These are phyloP conservation scores for Watersipora subatra DNA, from an alignment of 1,140 invertebrate genomes.

Conservation along the genomic window DNA sequence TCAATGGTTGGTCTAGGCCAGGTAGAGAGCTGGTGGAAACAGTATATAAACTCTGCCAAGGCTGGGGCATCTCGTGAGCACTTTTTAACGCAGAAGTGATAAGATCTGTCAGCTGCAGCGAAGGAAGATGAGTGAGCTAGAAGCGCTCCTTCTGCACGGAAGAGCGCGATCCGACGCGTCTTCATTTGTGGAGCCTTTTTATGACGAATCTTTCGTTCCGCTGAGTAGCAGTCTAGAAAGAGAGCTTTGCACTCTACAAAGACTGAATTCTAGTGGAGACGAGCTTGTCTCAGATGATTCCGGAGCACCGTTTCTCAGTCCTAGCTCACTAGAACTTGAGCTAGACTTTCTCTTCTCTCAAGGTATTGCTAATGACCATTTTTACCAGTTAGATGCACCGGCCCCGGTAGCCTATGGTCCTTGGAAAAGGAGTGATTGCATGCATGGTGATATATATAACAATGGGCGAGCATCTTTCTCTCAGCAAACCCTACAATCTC, in stretches of 20 bases:
- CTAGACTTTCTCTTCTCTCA: conserved; percentile 32
- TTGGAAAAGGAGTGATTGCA: not conserved
- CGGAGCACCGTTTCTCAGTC: conserved; percentile 19
- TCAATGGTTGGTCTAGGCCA: no score
- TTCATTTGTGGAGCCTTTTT: not conserved
- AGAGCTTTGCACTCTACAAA: conserved; percentile 27
- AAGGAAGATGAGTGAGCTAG: not conserved
- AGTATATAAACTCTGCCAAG: no score
- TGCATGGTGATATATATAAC: not conserved
- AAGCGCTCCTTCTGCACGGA: not conserved
- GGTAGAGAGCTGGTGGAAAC: no score
- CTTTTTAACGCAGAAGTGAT: no score
- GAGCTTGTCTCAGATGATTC: conserved; percentile 4
- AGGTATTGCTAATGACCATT: conserved; percentile 20
- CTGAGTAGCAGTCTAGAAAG: conserved; percentile 26
- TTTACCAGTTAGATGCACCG: not conserved
- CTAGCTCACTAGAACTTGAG: conserved; percentile 12
- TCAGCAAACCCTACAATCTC: not conserved
- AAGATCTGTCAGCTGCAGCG: no score
- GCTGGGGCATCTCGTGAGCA: no score
- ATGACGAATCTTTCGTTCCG: conserved; percentile 23
- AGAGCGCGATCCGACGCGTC: not conserved
- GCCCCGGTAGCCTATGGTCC: not conserved
- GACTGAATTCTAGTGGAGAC: conserved; percentile 26
- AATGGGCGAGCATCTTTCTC: not conserved